Percentiles rank a stretch among this genome's conserved stretches.
These are phyloP conservation scores for Catharus minimus DNA, from an alignment of 2,113 vertebrate genomes.

Conservation along the genomic window DNA sequence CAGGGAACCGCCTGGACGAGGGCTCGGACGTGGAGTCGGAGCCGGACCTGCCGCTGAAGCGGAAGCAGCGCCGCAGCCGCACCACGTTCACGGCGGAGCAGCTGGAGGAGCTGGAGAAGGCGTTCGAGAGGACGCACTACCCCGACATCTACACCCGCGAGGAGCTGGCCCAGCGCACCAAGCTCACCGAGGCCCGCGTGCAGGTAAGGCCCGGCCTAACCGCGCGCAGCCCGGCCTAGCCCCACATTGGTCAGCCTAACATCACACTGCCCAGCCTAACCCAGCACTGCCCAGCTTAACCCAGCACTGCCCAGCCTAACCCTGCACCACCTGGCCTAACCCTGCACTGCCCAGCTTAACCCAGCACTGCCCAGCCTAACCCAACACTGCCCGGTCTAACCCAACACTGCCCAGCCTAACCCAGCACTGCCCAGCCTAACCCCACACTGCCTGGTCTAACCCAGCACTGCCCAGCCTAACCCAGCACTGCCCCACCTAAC, in stretches of 20 bases:
- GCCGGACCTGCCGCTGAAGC: constrained; percentile 93
- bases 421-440: too few species aligned
- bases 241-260: rapidly evolving
- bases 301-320: neutral
- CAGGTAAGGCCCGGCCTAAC: constrained; percentile 77
- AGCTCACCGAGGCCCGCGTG: constrained; percentile 94
- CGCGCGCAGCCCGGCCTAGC: rapidly evolving
- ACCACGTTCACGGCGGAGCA: constrained; percentile 98
- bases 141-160: constrained; percentile 98
- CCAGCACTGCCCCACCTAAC: rapidly evolving
- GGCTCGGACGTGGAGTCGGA: constrained; percentile 95
- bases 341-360: rapidly evolving
- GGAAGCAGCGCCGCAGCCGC: constrained; percentile 95
- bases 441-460: rapidly evolving
- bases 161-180: constrained; percentile 97
- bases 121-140: constrained; percentile 97
- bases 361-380: rapidly evolving
- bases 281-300: neutral
- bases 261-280: rapidly evolving
- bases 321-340: rapidly evolving
- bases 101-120: constrained; percentile 98
- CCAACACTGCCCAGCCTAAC: rapidly evolving
- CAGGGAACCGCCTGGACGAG: constrained; percentile 93
- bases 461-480: rapidly evolving
- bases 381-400: rapidly evolving